Conservation (phyloP, 2,888 invertebrate species). For the Carterocephalus palaemon region DNA sequence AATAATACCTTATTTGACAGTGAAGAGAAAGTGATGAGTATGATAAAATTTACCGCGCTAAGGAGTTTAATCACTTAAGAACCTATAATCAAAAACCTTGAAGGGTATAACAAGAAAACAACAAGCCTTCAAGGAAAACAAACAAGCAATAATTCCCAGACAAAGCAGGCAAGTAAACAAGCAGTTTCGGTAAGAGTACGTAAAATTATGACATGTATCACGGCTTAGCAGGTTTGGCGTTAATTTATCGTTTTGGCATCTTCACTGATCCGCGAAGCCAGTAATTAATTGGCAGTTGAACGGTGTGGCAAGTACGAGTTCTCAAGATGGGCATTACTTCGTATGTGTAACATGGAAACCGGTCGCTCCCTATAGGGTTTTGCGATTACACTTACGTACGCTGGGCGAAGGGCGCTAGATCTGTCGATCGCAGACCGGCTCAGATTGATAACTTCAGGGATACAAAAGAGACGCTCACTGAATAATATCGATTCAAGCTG, state of each 20-base stretch:
- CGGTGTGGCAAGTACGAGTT: constrained; percentile 45
- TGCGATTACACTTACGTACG: constrained; percentile 57
- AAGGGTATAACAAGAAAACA: not conserved
- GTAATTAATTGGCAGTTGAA: constrained; percentile 64
- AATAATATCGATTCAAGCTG: constrained; percentile 58
- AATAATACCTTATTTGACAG: too few species aligned
- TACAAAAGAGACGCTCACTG: constrained; percentile 67
- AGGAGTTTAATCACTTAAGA: too few species aligned
- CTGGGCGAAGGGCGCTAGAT: constrained; percentile 25
- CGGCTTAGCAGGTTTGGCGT: constrained; percentile 22
- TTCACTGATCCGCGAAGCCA: constrained; percentile 41
- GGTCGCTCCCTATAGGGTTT: constrained; percentile 59
- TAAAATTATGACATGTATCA: constrained; percentile 21
- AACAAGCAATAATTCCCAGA: constrained; percentile 23
- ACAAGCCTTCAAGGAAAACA: constrained; percentile 9
- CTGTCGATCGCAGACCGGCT: constrained; percentile 55
- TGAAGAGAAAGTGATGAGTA: too few species aligned
- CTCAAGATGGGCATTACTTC: constrained; percentile 61
- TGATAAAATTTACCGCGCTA: too few species aligned
- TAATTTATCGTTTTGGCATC: constrained; percentile 56
- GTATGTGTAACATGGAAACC: constrained; percentile 53
- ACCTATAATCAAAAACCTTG: too few species aligned
- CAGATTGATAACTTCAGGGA: constrained; percentile 69
- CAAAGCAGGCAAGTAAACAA: constrained; percentile 14
- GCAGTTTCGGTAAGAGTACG: constrained; percentile 18